These are phyloP conservation scores for Malurus elegans DNA, from an alignment of 2,113 vertebrate genomes.

Conservation along the genomic window DNA sequence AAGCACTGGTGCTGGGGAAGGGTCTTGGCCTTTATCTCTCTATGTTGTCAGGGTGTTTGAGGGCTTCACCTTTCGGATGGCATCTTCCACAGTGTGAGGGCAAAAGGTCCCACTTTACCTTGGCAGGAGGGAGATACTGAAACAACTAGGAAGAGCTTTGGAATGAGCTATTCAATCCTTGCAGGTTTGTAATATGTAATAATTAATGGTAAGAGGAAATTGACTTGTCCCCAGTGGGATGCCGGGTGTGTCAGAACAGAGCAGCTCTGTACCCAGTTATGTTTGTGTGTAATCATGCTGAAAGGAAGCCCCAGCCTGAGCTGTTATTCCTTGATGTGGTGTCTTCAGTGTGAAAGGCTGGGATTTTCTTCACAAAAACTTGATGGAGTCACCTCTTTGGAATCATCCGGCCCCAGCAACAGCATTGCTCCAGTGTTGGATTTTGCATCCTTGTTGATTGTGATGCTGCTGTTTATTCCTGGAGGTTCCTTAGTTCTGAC, in stretches of 20 bases:
- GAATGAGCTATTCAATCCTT: not conserved
- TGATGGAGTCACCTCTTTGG: not conserved
- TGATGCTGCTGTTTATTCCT: not conserved
- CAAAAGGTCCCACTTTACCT: not conserved
- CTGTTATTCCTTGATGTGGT: not conserved
- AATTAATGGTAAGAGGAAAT: not conserved
- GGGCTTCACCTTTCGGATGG: not conserved
- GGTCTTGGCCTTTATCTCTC: not conserved
- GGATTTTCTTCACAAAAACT: not conserved
- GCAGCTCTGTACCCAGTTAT: not conserved
- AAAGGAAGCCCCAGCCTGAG: not conserved
- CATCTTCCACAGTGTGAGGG: accelerated
- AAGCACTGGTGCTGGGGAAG: not conserved
- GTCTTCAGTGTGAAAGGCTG: not conserved
- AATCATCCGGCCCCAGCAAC: not conserved
- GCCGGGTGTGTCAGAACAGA: not conserved
- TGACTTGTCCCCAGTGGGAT: not conserved
- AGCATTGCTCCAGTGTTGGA: not conserved
- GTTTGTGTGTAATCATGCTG: not conserved
- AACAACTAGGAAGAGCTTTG: not conserved
- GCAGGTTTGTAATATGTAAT: not conserved
- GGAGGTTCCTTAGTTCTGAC: not conserved
- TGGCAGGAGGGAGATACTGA: not conserved
- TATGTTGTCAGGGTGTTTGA: accelerated
- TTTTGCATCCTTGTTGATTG: not conserved